Evolutionary conservation across 2,888 invertebrate genomes (phyloP).

Genomic region (Caenorhabditis becei): DNA sequence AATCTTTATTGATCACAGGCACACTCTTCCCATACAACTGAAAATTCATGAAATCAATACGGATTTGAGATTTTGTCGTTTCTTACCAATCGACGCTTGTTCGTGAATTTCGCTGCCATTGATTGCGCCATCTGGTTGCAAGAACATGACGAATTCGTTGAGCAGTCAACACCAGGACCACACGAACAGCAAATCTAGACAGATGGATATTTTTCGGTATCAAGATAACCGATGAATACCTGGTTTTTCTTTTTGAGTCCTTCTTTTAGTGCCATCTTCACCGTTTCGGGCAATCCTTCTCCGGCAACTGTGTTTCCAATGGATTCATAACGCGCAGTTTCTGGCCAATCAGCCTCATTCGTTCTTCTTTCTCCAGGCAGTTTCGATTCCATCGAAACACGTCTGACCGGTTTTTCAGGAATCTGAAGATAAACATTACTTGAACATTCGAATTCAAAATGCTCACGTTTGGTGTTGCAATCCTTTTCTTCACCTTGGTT

Average conservation of each 20-base stretch:
- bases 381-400: background rate
- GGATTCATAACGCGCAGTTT: background rate
- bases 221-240: no score
- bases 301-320: background rate
- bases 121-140: background rate
- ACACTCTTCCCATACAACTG: background rate
- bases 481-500: no score
- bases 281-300: background rate
- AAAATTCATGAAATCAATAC: background rate
- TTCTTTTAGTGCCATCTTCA: background rate
- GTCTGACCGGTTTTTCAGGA: no score
- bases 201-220: background rate
- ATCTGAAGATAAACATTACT: no score
- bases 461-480: no score
- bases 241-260: background rate
- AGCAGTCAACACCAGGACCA: background rate
- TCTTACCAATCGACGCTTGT: background rate
- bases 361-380: no score
- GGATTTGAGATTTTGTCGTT: no score
- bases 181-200: background rate
- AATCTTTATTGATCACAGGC: background rate
- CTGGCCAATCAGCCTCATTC: no score
- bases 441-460: no score
- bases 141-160: background rate
- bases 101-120: background rate